Percentiles rank a stretch among this genome's conserved stretches.
Conservation (phyloP, 2,113 vertebrate genomes). For the Sphyrna mokarran region DNA sequence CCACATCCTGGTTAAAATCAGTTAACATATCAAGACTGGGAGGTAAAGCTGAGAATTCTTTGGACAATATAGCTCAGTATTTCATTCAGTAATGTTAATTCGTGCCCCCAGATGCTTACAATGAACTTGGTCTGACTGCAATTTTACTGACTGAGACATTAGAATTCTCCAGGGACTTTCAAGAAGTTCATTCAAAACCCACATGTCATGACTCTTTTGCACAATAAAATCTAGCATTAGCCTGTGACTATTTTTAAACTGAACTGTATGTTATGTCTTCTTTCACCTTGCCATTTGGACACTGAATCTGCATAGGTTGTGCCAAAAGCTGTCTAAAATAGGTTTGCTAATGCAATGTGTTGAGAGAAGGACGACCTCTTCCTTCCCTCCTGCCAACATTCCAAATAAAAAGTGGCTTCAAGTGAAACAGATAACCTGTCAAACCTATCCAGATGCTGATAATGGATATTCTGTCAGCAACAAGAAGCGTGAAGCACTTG, state of each 20-base stretch:
- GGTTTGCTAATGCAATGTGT: neutral
- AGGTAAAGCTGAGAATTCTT: neutral
- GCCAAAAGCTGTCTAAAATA: neutral
- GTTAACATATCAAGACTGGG: neutral
- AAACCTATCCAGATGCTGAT: constrained; percentile 58
- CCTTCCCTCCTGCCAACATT: neutral
- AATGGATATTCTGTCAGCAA: constrained; percentile 62
- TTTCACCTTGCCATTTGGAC: constrained; percentile 29
- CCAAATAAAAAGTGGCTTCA: constrained; percentile 44
- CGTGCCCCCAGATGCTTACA: neutral
- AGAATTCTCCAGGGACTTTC: neutral
- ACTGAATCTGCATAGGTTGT: neutral
- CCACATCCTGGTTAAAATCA: neutral
- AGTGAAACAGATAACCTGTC: constrained; percentile 52
- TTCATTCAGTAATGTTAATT: neutral
- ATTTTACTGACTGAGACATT: neutral
- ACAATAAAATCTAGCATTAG: neutral
- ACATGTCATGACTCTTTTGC: neutral
- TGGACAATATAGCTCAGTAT: neutral
- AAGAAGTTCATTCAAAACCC: neutral
- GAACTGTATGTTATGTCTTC: constrained; percentile 12
- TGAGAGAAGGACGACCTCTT: neutral
- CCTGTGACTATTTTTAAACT: constrained; percentile 28
- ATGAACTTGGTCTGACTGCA: neutral
- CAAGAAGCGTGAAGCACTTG: constrained; percentile 57